Conservation (phyloP, 1,140 invertebrate genomes). For the Gonatopus flavifemur region DNA sequence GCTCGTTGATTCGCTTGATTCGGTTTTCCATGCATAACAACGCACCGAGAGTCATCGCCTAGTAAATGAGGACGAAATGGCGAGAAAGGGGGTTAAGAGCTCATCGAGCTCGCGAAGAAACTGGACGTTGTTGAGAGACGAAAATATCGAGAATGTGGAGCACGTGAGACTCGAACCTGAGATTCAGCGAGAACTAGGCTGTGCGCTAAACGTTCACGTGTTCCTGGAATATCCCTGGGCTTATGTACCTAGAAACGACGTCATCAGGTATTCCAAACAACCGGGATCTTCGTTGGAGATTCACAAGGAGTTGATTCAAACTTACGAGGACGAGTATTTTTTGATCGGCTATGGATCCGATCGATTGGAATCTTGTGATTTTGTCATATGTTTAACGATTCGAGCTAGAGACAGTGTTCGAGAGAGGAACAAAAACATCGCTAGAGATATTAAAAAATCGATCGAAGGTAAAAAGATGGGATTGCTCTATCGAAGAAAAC, state of each 20-base stretch:
- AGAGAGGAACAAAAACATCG: constrained; percentile 57
- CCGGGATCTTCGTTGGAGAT: constrained; percentile 54
- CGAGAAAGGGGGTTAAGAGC: constrained; percentile 22
- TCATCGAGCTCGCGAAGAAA: no score
- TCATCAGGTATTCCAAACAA: constrained; percentile 48
- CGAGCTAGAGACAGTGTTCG: constrained; percentile 49
- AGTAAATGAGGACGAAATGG: constrained; percentile 22
- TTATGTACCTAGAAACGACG: constrained; percentile 59
- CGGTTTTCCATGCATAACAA: not conserved
- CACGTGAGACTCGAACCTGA: constrained; percentile 28
- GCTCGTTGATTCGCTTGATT: not conserved
- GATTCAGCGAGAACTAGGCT: constrained; percentile 35
- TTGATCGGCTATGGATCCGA: constrained; percentile 69
- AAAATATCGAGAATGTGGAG: constrained; percentile 41
- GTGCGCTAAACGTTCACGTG: constrained; percentile 52
- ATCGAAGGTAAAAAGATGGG: constrained; percentile 63
- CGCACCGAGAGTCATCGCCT: not conserved
- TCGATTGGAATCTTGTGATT: constrained; percentile 61
- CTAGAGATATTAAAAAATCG: constrained; percentile 58
- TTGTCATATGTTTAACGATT: constrained; percentile 67
- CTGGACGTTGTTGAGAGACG: constrained; percentile 32
- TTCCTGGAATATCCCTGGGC: constrained; percentile 75
- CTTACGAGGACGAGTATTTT: constrained; percentile 59
- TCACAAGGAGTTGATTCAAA: constrained; percentile 53
- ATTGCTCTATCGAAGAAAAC: no score